Base-by-base conservation (phyloP, 2,797 vertebrate genomes). In the Lepus townsendii region DNA sequence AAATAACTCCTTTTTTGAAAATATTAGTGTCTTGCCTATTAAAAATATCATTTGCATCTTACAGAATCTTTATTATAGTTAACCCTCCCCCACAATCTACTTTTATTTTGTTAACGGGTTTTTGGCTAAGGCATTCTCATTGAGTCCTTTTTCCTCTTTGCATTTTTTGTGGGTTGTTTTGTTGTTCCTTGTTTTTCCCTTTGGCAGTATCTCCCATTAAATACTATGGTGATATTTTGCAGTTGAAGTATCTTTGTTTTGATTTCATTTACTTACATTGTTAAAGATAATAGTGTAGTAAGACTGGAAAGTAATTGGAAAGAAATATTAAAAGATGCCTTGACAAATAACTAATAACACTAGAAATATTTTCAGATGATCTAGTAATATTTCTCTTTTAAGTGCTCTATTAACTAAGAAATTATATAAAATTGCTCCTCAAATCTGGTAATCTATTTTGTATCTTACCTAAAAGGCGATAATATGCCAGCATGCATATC, bases 371-470 rank as follows among this genome's bases (percentile, higher is more conserved):
- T 95, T 80, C 11, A 93, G 57, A 57, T 71, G 11, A 9, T 88
- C 22, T 90, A 73, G 47, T 87, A 38, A n/a, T 32, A 50, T 75
- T 95, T 96, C 20, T 24, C 83, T 83, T 87, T 63, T 26, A 72
- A 38, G 62, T 65, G 35, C 79, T 94, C 27, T 52, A 77, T 93
- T 95, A n/a, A 95, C 8, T 32, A 68, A 84, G 62, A 93, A 95
- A 92, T 54, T 30, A 1, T 1, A 84, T 88, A 87, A 88, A 84
- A 2, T 52, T 93, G 3, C 7, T 88, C 0, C 38, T 96, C 92
- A 16, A 95, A 90, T 14, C 9, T 95, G 19, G 19, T 91, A 16
- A 57, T 65, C 7, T 75, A 47, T 50, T 97, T 66, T 87, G 26
- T 93, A 63, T 94, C 17, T 93, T 89, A 88, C 8, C 52, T 88